Conservation (phyloP, 2,888 invertebrate genomes). For the Pollenia griseotomentosa region DNA sequence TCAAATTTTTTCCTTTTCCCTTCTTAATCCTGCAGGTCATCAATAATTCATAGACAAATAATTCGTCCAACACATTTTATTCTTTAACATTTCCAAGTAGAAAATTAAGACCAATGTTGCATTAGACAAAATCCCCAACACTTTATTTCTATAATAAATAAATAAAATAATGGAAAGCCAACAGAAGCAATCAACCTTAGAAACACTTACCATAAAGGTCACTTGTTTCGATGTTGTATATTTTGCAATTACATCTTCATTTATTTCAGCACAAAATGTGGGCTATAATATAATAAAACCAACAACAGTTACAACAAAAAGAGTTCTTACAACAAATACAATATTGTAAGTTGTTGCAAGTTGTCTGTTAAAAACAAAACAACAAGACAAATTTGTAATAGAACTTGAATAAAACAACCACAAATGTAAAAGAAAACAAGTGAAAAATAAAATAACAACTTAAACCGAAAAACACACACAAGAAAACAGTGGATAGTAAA, state of each 20-base stretch:
- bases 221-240: slow-evolving; percentile 40
- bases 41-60: slow-evolving; percentile 2
- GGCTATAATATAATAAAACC: slow-evolving; percentile 32
- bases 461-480: slow-evolving; percentile 26
- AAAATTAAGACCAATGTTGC: not conserved
- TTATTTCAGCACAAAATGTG: slow-evolving; percentile 57
- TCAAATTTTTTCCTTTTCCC: not conserved
- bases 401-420: slow-evolving; percentile 44
- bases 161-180: slow-evolving; percentile 15
- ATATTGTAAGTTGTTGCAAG: slow-evolving; percentile 65
- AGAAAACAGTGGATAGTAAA: slow-evolving; percentile 8
- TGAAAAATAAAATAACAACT: slow-evolving; percentile 23
- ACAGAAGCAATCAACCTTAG: slow-evolving; percentile 54
- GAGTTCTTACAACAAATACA: slow-evolving; percentile 5
- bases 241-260: slow-evolving; percentile 68
- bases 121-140: slow-evolving; percentile 14
- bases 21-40: not conserved
- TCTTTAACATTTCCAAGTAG: not conserved
- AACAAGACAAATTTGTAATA: slow-evolving; percentile 37
- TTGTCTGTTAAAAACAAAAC: slow-evolving; percentile 44
- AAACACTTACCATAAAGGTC: slow-evolving; percentile 44
- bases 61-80: not conserved
- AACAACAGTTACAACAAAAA: not conserved
- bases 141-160: not conserved
- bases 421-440: slow-evolving; percentile 49